Evolutionary conservation across 30 jellyfish, hydroid and myxozoan species (phyloP).

Genomic region (Aurelia sp.): DNA sequence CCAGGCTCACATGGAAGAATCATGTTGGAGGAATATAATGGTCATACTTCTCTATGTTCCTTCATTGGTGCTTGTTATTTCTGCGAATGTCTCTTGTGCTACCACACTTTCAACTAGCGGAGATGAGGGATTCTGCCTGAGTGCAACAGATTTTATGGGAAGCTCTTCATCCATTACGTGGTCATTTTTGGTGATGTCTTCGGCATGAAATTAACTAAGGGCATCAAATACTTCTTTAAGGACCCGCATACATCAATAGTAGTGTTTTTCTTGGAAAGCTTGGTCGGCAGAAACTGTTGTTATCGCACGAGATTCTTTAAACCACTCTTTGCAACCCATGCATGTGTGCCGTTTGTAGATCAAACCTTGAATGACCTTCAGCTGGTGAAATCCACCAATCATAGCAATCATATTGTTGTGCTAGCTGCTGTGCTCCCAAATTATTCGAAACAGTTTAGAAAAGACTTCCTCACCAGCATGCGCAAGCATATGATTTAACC

Average conservation of each 20-base stretch:
- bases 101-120: neutral
- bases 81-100: neutral
- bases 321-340: slow-evolving; percentile 1
- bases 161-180: neutral
- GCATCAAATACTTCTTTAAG: slow-evolving; percentile 32
- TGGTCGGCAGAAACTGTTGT: slow-evolving; percentile 28
- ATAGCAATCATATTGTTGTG: slow-evolving; percentile 4
- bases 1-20: neutral
- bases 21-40: neutral
- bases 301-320: slow-evolving; percentile 7
- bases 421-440: slow-evolving; percentile 18
- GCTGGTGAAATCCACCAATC: slow-evolving; percentile 23
- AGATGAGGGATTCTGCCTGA: neutral
- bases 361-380: slow-evolving; percentile 9
- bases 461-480: slow-evolving; percentile 34
- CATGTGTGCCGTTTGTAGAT: too few species aligned
- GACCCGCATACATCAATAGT: slow-evolving; percentile 22
- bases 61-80: neutral
- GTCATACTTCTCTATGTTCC: neutral
- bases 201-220: slow-evolving; percentile 2
- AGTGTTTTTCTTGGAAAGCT: slow-evolving; percentile 17
- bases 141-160: neutral
- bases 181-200: neutral
- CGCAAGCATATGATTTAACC: slow-evolving; percentile 16
- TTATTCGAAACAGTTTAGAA: neutral